Conservation (phyloP, 2,797 vertebrate genomes). For the Rhyacichthys aspro region DNA sequence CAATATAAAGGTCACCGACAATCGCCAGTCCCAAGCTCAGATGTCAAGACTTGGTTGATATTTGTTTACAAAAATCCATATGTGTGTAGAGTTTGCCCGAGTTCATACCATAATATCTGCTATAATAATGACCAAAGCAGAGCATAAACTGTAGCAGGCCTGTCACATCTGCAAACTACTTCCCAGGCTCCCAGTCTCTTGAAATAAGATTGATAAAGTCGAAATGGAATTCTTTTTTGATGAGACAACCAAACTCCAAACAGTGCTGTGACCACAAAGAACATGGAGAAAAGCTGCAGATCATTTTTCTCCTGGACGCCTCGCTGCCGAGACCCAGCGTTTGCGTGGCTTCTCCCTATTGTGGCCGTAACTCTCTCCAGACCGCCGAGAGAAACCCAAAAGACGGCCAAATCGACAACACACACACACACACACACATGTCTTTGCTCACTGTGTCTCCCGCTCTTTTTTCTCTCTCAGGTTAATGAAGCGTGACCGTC, state of each 20-base stretch:
- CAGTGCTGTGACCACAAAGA: constrained; percentile 63
- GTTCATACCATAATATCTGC: constrained; percentile 22
- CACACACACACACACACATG: constrained; percentile 11
- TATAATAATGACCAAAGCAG: constrained; percentile 22
- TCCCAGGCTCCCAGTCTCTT: constrained; percentile 23
- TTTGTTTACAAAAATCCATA: too few relatives aligned
- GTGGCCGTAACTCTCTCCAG: constrained; percentile 68
- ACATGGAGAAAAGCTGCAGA: constrained; percentile 69
- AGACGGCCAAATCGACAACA: constrained; percentile 37
- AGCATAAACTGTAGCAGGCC: constrained; percentile 28
- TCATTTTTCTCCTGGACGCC: constrained; percentile 68
- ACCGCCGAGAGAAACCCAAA: constrained; percentile 38
- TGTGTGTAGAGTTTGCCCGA: too few relatives aligned
- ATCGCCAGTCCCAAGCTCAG: too few relatives aligned
- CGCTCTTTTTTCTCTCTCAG: constrained; percentile 25
- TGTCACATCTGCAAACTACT: constrained; percentile 60
- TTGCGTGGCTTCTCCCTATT: constrained; percentile 66
- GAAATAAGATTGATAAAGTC: constrained; percentile 63
- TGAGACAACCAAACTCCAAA: constrained; percentile 67
- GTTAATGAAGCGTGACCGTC: constrained; percentile 59
- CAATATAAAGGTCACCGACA: too few relatives aligned
- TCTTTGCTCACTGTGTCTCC: constrained; percentile 4
- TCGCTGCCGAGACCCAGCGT: constrained; percentile 49
- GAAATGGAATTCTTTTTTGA: constrained; percentile 72
- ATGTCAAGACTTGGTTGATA: too few relatives aligned